phyloP scores from a whole-genome alignment of 2,797 vertebrate species.

The Odontamblyopus lacepedii region DNA sequence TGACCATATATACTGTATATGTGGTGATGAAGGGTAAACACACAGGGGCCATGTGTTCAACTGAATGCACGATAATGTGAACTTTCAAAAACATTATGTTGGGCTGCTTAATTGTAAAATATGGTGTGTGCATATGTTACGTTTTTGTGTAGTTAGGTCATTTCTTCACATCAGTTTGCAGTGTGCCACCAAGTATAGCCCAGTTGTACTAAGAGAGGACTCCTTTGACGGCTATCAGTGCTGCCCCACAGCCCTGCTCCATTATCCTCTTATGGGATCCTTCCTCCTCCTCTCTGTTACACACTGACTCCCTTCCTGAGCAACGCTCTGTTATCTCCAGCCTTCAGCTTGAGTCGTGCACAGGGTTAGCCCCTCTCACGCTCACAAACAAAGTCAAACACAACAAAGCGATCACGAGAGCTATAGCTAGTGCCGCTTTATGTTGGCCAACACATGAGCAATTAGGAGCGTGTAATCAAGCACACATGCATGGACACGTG shows the following conservation, averaged over 20 bases:
- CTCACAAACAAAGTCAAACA: constrained; percentile 16
- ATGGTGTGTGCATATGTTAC: too few relatives aligned
- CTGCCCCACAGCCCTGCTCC: neutral
- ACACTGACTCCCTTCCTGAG: constrained; percentile 39
- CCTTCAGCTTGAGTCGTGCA: constrained; percentile 53
- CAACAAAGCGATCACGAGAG: constrained; percentile 19
- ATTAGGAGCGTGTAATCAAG: constrained; percentile 25
- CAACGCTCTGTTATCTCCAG: constrained; percentile 49
- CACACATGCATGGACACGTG: constrained; percentile 30
- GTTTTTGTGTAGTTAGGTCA: neutral
- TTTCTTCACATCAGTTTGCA: neutral
- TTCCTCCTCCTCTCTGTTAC: constrained; percentile 27
- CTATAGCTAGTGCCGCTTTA: neutral
- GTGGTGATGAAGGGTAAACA: too few relatives aligned
- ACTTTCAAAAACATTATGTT: too few relatives aligned
- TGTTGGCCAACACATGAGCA: constrained; percentile 5
- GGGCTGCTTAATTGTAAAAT: too few relatives aligned
- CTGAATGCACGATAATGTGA: too few relatives aligned
- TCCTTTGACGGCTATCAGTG: neutral
- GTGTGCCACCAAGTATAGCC: neutral
- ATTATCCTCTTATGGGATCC: constrained; percentile 41
- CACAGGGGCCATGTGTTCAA: too few relatives aligned
- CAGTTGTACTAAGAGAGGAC: constrained; percentile 5
- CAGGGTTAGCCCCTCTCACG: constrained; percentile 13
- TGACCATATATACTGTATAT: too few relatives aligned